These are phyloP conservation scores for Artibeus jamaicensis DNA, from an alignment of 2,797 vertebrate species.

Conservation along the genomic window DNA sequence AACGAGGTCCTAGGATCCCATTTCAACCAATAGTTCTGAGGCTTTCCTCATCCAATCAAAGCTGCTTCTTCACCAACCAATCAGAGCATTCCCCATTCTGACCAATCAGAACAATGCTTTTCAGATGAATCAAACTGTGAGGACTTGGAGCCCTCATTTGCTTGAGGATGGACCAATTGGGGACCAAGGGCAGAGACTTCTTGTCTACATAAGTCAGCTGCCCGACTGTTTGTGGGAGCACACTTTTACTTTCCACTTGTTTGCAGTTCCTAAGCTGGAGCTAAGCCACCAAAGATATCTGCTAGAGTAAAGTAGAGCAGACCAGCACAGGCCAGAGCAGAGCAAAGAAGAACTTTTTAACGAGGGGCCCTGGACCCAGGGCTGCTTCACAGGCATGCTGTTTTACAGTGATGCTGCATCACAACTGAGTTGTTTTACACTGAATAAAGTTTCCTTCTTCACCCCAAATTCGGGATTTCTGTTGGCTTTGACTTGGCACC, in stretches of 20 bases:
- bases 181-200: background rate
- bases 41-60: no score
- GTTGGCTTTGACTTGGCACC: background rate
- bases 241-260: background rate
- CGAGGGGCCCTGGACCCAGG: background rate
- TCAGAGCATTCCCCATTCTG: no score
- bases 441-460: background rate
- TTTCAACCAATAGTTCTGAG: no score
- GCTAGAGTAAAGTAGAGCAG: background rate
- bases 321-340: background rate
- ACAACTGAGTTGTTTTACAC: background rate
- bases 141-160: background rate
- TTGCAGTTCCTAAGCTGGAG: background rate
- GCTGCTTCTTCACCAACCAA: no score
- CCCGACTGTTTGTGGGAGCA: background rate
- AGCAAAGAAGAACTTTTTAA: background rate
- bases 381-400: background rate
- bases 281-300: background rate
- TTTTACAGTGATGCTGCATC: background rate
- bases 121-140: no score
- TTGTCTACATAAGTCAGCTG: background rate
- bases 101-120: no score
- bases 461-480: background rate
- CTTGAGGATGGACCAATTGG: background rate
- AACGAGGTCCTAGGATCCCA: no score